phyloP scores from a whole-genome alignment of 2,797 vertebrate species.

The Knipowitschia caucasica region DNA sequence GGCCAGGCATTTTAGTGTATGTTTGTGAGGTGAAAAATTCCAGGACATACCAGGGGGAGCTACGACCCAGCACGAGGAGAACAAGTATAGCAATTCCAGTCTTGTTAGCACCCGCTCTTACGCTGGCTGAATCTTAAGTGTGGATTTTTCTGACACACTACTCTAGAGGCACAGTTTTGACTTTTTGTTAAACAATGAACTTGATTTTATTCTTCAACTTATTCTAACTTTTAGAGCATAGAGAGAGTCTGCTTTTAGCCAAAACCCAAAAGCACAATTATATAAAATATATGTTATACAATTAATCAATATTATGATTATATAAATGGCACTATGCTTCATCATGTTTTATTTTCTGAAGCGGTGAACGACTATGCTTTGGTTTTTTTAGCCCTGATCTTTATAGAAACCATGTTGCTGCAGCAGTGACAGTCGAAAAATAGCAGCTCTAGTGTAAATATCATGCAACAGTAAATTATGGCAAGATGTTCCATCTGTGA shows the following conservation, averaged over 20 bases:
- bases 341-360: no score
- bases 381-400: background rate
- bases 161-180: background rate
- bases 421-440: no score
- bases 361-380: no score
- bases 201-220: conserved; percentile 21
- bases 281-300: no score
- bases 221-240: no score
- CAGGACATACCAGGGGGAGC: conserved; percentile 22
- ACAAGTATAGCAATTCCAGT: conserved; percentile 16
- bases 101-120: conserved; percentile 22
- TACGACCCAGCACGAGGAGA: conserved; percentile 41
- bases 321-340: no score
- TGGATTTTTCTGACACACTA: conserved; percentile 14
- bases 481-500: conserved; percentile 8
- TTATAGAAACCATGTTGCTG: no score
- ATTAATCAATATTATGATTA: no score
- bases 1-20: conserved; percentile 2
- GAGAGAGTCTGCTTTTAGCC: no score
- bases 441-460: no score
- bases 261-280: no score
- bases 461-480: conserved; percentile 16
- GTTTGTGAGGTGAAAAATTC: conserved; percentile 36
- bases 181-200: conserved; percentile 2
- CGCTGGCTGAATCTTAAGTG: conserved; percentile 34